Conservation (phyloP, 1,140 invertebrate species). For the Chironomus striatipennis region DNA sequence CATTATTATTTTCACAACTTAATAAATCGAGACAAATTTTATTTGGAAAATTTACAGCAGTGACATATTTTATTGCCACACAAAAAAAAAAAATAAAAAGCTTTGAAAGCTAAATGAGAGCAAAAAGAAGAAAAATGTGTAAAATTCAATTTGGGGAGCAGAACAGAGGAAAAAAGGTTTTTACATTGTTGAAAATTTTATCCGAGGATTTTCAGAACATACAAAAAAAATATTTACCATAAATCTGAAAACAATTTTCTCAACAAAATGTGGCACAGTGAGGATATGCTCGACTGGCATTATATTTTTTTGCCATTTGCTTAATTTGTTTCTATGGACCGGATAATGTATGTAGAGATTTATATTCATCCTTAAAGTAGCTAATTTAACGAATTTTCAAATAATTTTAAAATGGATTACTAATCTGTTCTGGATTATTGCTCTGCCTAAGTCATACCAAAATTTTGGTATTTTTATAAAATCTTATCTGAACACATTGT, state of each 20-base stretch:
- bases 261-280: background rate
- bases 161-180: background rate
- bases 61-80: too few relatives aligned
- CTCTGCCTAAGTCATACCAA: too few relatives aligned
- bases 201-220: background rate
- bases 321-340: too few relatives aligned
- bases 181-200: background rate
- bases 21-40: background rate
- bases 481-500: too few relatives aligned
- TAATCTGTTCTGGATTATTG: too few relatives aligned
- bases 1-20: background rate
- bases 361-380: too few relatives aligned
- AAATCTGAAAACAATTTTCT: slow-evolving; percentile 4
- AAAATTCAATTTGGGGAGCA: slow-evolving; percentile 1
- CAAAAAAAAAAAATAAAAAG: too few relatives aligned
- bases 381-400: too few relatives aligned
- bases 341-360: too few relatives aligned
- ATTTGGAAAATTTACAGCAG: background rate
- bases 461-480: too few relatives aligned
- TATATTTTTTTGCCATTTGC: too few relatives aligned
- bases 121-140: background rate
- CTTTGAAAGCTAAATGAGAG: background rate
- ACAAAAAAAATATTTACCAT: background rate
- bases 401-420: too few relatives aligned
- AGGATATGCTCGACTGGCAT: background rate